phyloP scores from a whole-genome alignment of 2,113 vertebrate genomes.

The Lethenteron reissneri region DNA sequence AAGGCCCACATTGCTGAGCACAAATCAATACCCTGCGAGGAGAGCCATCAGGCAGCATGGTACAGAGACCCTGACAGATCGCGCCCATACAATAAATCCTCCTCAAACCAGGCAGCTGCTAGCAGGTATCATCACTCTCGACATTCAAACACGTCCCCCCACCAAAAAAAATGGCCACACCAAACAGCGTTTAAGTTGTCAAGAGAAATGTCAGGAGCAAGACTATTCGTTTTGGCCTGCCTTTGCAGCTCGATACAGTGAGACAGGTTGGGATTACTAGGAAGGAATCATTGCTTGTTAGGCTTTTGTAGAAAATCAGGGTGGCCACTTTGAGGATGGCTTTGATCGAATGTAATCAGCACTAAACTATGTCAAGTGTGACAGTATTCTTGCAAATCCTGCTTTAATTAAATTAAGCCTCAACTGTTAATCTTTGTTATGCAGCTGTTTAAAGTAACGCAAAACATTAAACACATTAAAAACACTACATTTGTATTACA shows the following conservation, averaged over 20 bases:
- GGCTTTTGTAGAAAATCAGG: not conserved
- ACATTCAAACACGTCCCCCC: not conserved
- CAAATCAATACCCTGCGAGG: constrained; percentile 4
- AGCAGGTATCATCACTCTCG: constrained; percentile 5
- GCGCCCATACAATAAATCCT: constrained; percentile 3
- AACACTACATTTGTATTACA: no score
- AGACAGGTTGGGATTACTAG: constrained; percentile 4
- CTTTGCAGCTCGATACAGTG: constrained; percentile 1
- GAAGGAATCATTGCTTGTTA: constrained; percentile 4
- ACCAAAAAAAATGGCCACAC: constrained; percentile 6
- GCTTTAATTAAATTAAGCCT: no score
- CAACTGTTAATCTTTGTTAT: no score
- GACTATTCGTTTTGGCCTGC: constrained; percentile 6
- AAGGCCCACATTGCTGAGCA: not conserved
- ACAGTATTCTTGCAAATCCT: no score
- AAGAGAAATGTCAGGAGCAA: constrained; percentile 1
- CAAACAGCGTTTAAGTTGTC: constrained; percentile 6
- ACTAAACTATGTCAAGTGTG: no score
- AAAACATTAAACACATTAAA: no score
- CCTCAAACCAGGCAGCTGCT: constrained; percentile 4
- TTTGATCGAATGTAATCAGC: no score
- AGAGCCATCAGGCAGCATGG: not conserved
- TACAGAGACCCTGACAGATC: not conserved
- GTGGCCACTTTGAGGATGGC: no score
- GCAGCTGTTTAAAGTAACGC: no score